Evolutionary conservation across 2,888 invertebrate species (phyloP).

Genomic region (Lasioglossum leucozonium): DNA sequence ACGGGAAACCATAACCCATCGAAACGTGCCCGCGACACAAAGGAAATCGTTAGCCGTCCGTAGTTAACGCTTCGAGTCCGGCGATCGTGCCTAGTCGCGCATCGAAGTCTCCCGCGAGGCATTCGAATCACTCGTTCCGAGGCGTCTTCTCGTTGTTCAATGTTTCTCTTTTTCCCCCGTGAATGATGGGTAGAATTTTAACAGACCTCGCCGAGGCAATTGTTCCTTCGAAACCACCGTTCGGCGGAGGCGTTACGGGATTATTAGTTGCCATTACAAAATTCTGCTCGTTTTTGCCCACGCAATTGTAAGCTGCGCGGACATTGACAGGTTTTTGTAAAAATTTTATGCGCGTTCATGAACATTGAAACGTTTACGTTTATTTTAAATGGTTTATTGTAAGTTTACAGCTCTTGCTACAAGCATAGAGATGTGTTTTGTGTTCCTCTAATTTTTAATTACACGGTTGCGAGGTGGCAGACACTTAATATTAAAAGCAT

Average conservation of each 20-base stretch:
- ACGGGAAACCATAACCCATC: background rate
- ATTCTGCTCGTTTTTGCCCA: background rate
- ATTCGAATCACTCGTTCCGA: background rate
- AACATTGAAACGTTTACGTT: background rate
- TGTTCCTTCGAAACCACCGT: background rate
- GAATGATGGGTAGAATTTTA: background rate
- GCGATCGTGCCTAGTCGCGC: background rate
- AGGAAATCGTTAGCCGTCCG: background rate
- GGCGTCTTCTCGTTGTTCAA: background rate
- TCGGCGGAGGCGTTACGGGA: background rate
- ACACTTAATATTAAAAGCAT: too few species aligned
- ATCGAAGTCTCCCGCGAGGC: slow-evolving; percentile 4
- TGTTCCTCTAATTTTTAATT: too few species aligned
- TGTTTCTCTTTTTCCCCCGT: background rate
- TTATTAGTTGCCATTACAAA: background rate
- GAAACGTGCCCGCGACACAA: background rate
- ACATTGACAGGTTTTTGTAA: background rate
- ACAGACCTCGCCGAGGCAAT: background rate
- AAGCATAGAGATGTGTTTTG: too few species aligned
- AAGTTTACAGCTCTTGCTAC: too few species aligned
- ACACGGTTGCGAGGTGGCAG: too few species aligned
- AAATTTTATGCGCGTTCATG: background rate
- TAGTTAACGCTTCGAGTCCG: background rate
- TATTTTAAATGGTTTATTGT: background rate
- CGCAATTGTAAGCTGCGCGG: background rate